Evolutionary conservation across 2,797 vertebrate species (phyloP).

Genomic region (Notoglanidium macrostoma): DNA sequence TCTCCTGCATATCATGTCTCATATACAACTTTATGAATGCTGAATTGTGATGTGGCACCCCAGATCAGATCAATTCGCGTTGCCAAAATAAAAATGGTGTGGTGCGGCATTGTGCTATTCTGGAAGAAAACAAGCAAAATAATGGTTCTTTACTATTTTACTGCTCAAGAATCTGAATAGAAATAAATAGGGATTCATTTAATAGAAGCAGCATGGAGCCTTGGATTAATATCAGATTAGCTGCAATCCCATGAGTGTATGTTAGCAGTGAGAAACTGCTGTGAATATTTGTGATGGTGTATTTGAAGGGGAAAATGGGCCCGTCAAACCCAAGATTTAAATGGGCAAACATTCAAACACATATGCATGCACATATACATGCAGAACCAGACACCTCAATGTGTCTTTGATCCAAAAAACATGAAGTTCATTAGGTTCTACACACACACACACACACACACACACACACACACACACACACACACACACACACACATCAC

Average conservation of each 20-base stretch:
- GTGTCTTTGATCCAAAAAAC: conserved; percentile 70
- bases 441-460: background rate
- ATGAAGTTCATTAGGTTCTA: conserved; percentile 65
- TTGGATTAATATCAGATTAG: conserved; percentile 39
- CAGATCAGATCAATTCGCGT: background rate
- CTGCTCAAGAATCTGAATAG: background rate
- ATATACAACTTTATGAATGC: background rate
- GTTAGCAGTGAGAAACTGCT: conserved; percentile 12
- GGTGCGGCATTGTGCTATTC: background rate
- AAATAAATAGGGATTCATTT: conserved; percentile 15
- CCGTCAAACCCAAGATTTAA: conserved; percentile 57
- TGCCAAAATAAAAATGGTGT: background rate
- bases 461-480: background rate
- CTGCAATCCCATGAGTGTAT: background rate
- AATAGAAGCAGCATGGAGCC: conserved; percentile 14
- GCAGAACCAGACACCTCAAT: conserved; percentile 57
- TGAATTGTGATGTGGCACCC: background rate
- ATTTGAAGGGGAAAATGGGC: conserved; percentile 8
- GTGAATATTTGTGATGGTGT: conserved; percentile 29
- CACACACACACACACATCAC: background rate
- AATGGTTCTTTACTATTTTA: background rate
- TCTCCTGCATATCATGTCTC: background rate
- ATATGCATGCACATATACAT: conserved; percentile 21
- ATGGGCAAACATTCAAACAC: conserved; percentile 54
- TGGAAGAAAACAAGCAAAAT: background rate